Evolutionary conservation across 2,113 vertebrate species (phyloP).

Genomic region (Albula goreensis): DNA sequence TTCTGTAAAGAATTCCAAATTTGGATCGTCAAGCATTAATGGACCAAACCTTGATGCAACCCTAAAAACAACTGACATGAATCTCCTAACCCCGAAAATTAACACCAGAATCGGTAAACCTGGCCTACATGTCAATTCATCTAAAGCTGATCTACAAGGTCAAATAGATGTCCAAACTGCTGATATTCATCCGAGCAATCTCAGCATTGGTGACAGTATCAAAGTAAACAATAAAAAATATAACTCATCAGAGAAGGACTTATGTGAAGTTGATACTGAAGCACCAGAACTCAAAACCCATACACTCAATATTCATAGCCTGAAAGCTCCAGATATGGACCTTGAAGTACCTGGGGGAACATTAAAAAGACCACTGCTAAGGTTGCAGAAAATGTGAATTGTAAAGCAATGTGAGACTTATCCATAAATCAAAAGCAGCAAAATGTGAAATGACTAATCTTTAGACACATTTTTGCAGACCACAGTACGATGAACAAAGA

Average conservation of each 20-base stretch:
- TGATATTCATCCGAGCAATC: background rate
- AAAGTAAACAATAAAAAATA: too few species aligned
- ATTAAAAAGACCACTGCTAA: conserved; percentile 20
- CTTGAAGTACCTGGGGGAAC: conserved; percentile 8
- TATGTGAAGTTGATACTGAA: conserved; percentile 1
- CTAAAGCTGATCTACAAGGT: background rate
- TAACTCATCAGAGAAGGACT: background rate
- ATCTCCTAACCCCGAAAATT: conserved; percentile 33
- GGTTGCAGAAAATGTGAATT: conserved; percentile 10
- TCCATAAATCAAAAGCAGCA: background rate
- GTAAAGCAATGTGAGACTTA: background rate
- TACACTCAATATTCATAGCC: conserved; percentile 32
- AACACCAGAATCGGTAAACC: conserved; percentile 42
- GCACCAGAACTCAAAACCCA: background rate
- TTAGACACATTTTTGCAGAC: too few species aligned
- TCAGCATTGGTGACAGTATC: background rate
- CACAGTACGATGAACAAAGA: too few species aligned
- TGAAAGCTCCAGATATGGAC: conserved; percentile 18
- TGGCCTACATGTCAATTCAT: conserved; percentile 23
- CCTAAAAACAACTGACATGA: conserved; percentile 35
- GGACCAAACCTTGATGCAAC: conserved; percentile 27
- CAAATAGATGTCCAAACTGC: background rate
- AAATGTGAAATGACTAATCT: too few species aligned
- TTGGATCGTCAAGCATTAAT: conserved; percentile 24
- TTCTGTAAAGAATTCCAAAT: conserved; percentile 24